Conservation (phyloP, 2,888 invertebrate genomes). For the Embidobia sp. region DNA sequence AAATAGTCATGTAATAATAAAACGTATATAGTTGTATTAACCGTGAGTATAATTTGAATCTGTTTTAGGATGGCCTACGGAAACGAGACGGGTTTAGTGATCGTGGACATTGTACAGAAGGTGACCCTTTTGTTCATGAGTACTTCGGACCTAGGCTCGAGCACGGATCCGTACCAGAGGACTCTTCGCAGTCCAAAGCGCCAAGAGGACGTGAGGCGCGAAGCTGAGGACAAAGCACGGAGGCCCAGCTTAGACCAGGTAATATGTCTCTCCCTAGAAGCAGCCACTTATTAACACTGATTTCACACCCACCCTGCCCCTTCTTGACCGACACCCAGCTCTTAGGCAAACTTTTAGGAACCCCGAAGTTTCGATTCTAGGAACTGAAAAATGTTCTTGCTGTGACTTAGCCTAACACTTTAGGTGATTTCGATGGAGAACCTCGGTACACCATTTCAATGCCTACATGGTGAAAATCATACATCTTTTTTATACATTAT, state of each 20-base stretch:
- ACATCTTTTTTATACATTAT: slow-evolving; percentile 3
- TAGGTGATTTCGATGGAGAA: slow-evolving; percentile 43
- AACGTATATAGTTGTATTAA: no score
- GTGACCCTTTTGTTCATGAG: slow-evolving; percentile 93
- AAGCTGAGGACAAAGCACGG: slow-evolving; percentile 85
- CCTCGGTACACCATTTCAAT: slow-evolving; percentile 13
- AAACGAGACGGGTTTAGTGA: slow-evolving; percentile 96
- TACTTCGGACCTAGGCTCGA: slow-evolving; percentile 95
- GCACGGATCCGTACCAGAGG: slow-evolving; percentile 92
- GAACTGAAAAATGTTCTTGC: slow-evolving; percentile 27
- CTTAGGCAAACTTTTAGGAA: slow-evolving; percentile 29
- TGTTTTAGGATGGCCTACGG: slow-evolving; percentile 95
- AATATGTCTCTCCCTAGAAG: slow-evolving; percentile 77
- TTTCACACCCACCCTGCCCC: slow-evolving; percentile 33
- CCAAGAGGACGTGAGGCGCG: slow-evolving; percentile 77
- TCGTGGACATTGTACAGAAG: slow-evolving; percentile 96
- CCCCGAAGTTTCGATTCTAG: slow-evolving; percentile 47
- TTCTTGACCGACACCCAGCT: no score
- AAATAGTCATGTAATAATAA: no score
- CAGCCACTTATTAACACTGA: slow-evolving; percentile 54
- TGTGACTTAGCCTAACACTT: slow-evolving; percentile 24
- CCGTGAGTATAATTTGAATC: background rate
- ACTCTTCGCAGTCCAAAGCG: slow-evolving; percentile 90
- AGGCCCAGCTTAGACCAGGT: slow-evolving; percentile 96
- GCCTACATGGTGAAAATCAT: slow-evolving; percentile 38